Base-by-base conservation (phyloP, 2,113 vertebrate species). In the Xiphophorus hellerii region DNA sequence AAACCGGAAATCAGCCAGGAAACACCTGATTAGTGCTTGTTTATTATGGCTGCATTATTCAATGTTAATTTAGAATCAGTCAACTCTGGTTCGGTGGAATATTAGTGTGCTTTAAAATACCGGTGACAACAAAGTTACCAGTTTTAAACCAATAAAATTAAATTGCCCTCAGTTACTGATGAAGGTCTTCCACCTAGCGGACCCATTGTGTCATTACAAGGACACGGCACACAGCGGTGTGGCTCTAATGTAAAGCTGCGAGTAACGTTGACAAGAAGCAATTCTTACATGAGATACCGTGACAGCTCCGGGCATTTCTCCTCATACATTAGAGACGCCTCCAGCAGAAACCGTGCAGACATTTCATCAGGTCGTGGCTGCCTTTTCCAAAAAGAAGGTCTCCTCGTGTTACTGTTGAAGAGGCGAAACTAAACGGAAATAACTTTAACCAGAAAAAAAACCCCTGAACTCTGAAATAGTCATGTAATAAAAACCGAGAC, bases 201-300 rank as follows among this genome's bases (percentile, higher is more conserved):
- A 58, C 0, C 33, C 15, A n/a, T 2, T 5, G 6, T 30, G 22
- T 22, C 11, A 91, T 63, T 87, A 83, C 92, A 93, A 72, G 73
- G 78, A 72, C 14, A 79, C 0, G 9, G 1, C 12, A 35, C n/a
- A 58, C 0, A 11, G 0, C 4, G 20, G 9, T 0, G 44, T 22
- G n/a, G 20, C 2, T 17, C 3, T 0, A 0, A 4, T 6, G 13
- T 2, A 7, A 60, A 31, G 44, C 28, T 27, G 0, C 12, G 1
- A 30, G 14, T 70, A 0, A 13, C 11, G 39, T 1, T 6, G 2
- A 4, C 1, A 69, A 73, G 29, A 1, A 25, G 29, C 25, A 3
- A 33, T 64, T 48, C 94, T 95, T 91, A 95, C 94, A 94, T 65
- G 3, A 94, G 44, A 76, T 89, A 93, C 5, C 94, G 90, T 2